phyloP scores from a whole-genome alignment of 2,797 vertebrate species.

The Rhynchonycteris naso region DNA sequence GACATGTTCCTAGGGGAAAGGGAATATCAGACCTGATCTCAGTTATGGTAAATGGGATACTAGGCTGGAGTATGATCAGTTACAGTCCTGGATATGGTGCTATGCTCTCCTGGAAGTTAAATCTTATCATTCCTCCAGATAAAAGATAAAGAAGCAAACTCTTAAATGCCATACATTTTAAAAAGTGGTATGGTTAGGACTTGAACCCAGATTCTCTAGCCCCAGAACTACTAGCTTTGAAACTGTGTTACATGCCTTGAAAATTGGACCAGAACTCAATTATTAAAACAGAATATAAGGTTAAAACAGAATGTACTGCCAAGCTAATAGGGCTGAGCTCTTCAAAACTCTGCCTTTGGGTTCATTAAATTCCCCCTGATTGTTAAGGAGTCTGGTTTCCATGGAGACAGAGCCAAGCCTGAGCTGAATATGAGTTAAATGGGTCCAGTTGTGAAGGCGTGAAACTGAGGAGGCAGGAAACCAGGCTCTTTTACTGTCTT shows the following conservation, averaged over 20 bases:
- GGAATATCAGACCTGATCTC: background rate
- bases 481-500: background rate
- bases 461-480: conserved; percentile 21
- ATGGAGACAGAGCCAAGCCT: conserved; percentile 35
- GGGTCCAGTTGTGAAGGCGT: conserved; percentile 2
- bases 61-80: background rate
- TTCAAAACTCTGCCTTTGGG: background rate
- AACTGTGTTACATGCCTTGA: background rate
- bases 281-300: background rate
- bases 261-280: background rate
- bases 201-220: conserved; percentile 9
- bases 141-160: background rate
- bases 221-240: background rate
- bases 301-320: conserved; percentile 21
- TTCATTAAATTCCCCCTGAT: conserved; percentile 48
- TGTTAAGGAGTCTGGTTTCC: conserved; percentile 64
- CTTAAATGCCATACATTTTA: background rate
- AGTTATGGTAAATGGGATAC: background rate
- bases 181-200: background rate
- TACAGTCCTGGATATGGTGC: no score
- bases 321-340: background rate
- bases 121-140: background rate
- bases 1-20: background rate
- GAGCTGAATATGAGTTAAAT: conserved; percentile 43
- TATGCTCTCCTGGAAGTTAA: background rate